These are phyloP conservation scores for Heterodera carotae DNA, from an alignment of 1,140 invertebrate species.

Conservation along the genomic window DNA sequence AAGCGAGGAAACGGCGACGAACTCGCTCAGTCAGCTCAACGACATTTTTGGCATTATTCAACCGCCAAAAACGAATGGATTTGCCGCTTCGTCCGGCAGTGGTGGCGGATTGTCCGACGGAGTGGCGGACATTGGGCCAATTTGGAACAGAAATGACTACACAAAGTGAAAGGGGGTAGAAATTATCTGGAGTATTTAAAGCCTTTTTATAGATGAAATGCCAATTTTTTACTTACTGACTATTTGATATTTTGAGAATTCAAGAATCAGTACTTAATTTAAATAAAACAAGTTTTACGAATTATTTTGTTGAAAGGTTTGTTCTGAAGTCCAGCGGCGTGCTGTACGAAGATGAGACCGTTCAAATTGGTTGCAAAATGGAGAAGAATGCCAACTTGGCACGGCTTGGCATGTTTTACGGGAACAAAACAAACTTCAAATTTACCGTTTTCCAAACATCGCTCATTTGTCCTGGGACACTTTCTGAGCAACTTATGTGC, in stretches of 20 bases:
- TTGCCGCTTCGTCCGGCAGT: not conserved
- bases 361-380: conserved; percentile 97
- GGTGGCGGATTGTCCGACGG: not conserved
- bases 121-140: conserved; percentile 5
- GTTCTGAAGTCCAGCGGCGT: conserved; percentile 96
- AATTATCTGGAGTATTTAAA: conserved; percentile 11
- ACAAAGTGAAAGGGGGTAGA: conserved; percentile 38
- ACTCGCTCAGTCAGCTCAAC: conserved; percentile 10
- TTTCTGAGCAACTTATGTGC: conserved; percentile 69
- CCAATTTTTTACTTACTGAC: no score
- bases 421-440: conserved; percentile 89
- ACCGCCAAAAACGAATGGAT: conserved; percentile 15
- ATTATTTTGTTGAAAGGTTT: no score
- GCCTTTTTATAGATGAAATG: not conserved
- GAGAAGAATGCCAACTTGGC: conserved; percentile 89
- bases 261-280: no score
- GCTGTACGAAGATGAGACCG: conserved; percentile 93
- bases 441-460: conserved; percentile 76
- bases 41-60: conserved; percentile 30
- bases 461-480: conserved; percentile 75
- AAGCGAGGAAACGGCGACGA: not conserved
- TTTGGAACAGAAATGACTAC: conserved; percentile 39
- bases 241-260: no score
- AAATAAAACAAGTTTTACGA: no score
- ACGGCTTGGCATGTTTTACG: conserved; percentile 91